phyloP scores from a whole-genome alignment of 2,113 vertebrate genomes.

The Psettodes erumei region DNA sequence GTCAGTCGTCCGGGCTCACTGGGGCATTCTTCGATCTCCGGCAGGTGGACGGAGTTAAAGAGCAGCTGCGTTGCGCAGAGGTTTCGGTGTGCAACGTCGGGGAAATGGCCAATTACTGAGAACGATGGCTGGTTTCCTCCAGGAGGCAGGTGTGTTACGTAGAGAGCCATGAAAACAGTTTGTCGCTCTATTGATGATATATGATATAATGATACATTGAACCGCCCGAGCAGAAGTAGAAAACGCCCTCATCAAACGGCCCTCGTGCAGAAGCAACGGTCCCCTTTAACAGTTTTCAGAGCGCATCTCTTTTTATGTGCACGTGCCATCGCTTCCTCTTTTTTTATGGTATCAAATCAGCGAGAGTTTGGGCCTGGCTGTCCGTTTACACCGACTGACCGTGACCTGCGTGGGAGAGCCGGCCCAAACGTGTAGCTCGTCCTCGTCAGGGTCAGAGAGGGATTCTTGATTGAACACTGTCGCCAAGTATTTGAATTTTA shows the following conservation, averaged over 20 bases:
- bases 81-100: no score
- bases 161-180: conserved; percentile 4
- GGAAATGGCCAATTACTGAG: conserved; percentile 6
- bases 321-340: conserved; percentile 9
- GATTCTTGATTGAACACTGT: conserved; percentile 20
- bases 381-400: conserved; percentile 37
- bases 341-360: conserved; percentile 47
- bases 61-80: not conserved
- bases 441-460: not conserved
- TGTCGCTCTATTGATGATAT: conserved; percentile 14
- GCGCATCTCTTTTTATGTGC: not conserved
- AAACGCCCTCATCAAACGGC: not conserved
- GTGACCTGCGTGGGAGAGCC: conserved; percentile 22
- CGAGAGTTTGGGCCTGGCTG: conserved; percentile 14
- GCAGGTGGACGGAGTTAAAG: conserved; percentile 29
- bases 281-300: not conserved
- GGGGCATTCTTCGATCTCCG: not conserved
- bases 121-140: conserved; percentile 23
- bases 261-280: conserved; percentile 1
- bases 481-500: conserved; percentile 12
- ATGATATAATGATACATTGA: conserved; percentile 38
- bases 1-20: conserved; percentile 13
- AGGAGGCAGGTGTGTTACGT: conserved; percentile 7
- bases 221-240: conserved; percentile 6
- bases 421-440: conserved; percentile 13